Conservation (phyloP, 2,113 vertebrate species). For the Capreolus pygargus region DNA sequence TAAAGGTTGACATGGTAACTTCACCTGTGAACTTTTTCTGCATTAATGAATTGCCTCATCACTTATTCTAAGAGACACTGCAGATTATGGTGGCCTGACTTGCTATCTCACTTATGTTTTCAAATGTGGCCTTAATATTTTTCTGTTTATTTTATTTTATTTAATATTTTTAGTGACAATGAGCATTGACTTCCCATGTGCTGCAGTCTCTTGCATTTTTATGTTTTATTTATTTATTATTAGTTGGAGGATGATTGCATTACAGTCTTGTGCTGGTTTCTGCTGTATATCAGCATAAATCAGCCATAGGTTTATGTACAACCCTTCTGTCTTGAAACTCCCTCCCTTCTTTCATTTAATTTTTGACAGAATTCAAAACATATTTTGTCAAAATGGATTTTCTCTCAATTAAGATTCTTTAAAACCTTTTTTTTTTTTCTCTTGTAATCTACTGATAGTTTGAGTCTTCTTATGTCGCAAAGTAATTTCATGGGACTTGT, state of each 20-base stretch:
- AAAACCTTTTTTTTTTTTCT: neutral
- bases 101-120: neutral
- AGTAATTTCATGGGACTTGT: neutral
- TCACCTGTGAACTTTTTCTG: neutral
- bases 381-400: neutral
- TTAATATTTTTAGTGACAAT: neutral
- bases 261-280: neutral
- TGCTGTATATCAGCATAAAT: neutral
- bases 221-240: neutral
- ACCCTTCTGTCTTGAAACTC: neutral
- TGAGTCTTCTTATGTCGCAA: neutral
- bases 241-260: neutral
- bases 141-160: neutral
- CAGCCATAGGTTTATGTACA: fast-evolving
- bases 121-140: neutral
- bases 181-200: neutral
- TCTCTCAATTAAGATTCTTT: neutral
- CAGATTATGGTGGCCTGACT: no score
- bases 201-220: neutral
- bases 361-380: neutral
- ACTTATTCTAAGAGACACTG: neutral
- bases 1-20: neutral
- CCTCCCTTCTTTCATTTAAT: neutral
- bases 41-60: neutral
- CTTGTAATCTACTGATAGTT: neutral